Evolutionary conservation across 2,888 invertebrate genomes (phyloP), one percentile per base, ranked within the genome.

Genomic region (Parthenolecanium corni): DNA sequence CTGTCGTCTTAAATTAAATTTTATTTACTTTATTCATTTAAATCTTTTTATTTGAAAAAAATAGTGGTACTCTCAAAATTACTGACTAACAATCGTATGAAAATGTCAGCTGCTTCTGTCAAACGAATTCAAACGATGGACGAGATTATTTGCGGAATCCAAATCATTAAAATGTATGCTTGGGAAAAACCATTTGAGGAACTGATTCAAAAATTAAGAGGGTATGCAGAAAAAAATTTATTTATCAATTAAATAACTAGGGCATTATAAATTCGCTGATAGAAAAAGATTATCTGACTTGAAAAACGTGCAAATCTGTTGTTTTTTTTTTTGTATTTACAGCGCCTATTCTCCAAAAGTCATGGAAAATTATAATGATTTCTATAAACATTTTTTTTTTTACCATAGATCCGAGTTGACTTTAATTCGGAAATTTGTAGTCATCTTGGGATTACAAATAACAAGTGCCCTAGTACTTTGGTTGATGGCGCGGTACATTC

Each of bases 111-210:
- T 16, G 54, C 53, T 16, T 53, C 63, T 1, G 63, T 54, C 23
- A 46, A 54, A 25, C 79, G 96, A 66, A 88, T 96, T 46, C 82
- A 90, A 58, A 79, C 94, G 54, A 96, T 96, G 92, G 91, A 88
- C 72, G 96, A 97, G 79, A 85, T 96, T 68, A 86, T 96, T 66
- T 82, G 82, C 64, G 95, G 93, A 52, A 92, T 97, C 75, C 86
- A 92, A 76, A 90, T 89, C 1, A 86, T 89, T 68, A 90, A 89
- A 76, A 88, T 89, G 87, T 89, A 88, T 69, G 83, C 87, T 1
- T 90, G 89, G 83, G 89, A 90, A 71, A 82, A 80, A 66, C 85
- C 87, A 0, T 89, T 89, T 69, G 81, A 82, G 58, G 77, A 79
- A 64, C 73, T 87, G 0, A 82, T 89, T 2, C 79, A 80, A 54